These are phyloP conservation scores for Drosophila subquinaria DNA, from an alignment of 2,888 invertebrate genomes.

Conservation along the genomic window DNA sequence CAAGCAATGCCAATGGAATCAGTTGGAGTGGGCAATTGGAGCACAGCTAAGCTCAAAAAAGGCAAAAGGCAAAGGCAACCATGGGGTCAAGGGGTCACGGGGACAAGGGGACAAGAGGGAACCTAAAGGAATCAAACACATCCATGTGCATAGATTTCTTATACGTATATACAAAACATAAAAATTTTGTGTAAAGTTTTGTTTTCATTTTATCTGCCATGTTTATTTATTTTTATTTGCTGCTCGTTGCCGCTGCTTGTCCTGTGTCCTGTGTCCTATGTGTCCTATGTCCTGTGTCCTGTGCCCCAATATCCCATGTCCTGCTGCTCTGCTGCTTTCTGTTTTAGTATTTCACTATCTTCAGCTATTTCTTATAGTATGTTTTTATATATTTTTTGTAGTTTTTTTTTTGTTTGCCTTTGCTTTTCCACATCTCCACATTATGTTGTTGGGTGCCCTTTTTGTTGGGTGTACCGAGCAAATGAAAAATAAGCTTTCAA, in stretches of 20 bases:
- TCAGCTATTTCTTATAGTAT: constrained; percentile 60
- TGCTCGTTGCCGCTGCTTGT: constrained; percentile 51
- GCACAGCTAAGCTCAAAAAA: constrained; percentile 38
- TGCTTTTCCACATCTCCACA: constrained; percentile 22
- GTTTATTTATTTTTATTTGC: constrained; percentile 81
- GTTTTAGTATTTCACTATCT: constrained; percentile 59
- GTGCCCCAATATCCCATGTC: not conserved
- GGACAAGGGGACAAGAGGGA: not conserved
- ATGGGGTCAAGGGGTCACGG: not conserved
- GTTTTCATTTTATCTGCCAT: constrained; percentile 80
- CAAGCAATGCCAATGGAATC: constrained; percentile 46
- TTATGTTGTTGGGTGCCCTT: constrained; percentile 52
- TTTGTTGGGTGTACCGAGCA: constrained; percentile 63
- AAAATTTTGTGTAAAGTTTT: constrained; percentile 74
- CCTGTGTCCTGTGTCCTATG: constrained; percentile 13
- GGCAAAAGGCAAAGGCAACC: constrained; percentile 14
- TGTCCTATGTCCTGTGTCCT: constrained; percentile 1
- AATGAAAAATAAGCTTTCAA: constrained; percentile 81
- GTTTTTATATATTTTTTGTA: constrained; percentile 18
- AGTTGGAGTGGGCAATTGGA: constrained; percentile 48
- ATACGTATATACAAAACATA: constrained; percentile 48
- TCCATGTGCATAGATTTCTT: constrained; percentile 21
- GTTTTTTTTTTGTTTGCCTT: constrained; percentile 23
- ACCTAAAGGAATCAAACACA: not conserved
- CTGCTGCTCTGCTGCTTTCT: constrained; percentile 14